These are phyloP conservation scores for Chrysopilus asiliformis DNA, from an alignment of 2,888 invertebrate species.

Conservation along the genomic window DNA sequence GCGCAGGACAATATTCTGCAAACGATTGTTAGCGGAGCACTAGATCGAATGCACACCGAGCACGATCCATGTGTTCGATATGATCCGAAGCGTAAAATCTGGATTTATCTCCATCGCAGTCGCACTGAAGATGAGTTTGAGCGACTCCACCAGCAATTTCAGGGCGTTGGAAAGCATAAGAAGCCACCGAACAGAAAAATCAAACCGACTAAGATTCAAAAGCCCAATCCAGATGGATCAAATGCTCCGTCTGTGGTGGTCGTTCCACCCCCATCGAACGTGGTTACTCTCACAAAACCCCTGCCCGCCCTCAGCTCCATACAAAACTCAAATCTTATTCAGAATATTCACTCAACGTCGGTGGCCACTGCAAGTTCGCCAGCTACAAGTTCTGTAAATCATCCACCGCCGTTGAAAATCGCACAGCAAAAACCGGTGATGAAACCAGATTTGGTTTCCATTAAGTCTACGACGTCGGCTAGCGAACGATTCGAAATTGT, in stretches of 20 bases:
- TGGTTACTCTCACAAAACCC: constrained; percentile 6
- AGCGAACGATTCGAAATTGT: constrained; percentile 9
- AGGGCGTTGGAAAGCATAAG: constrained; percentile 45
- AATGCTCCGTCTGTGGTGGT: constrained; percentile 3
- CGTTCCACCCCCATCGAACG: constrained; percentile 3
- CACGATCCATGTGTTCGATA: constrained; percentile 87
- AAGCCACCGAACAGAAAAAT: constrained; percentile 26
- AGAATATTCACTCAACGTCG: background rate
- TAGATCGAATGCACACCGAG: constrained; percentile 81
- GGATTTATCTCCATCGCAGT: constrained; percentile 88
- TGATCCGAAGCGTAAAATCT: constrained; percentile 79
- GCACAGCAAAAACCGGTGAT: constrained; percentile 10
- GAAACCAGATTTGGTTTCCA: constrained; percentile 15
- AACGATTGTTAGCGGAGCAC: constrained; percentile 75
- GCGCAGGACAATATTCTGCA: constrained; percentile 39
- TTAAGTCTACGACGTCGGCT: constrained; percentile 7
- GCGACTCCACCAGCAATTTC: constrained; percentile 52
- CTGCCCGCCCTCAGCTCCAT: constrained; percentile 14
- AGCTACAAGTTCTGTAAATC: constrained; percentile 4
- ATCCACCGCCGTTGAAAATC: constrained; percentile 13
- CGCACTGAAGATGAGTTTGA: constrained; percentile 46
- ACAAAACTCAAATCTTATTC: too few relatives aligned
- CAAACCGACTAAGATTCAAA: constrained; percentile 13
- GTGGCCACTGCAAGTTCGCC: constrained; percentile 1
- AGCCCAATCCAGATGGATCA: constrained; percentile 2